A percentile compares a stretch with the other conserved stretches of the same genome.
Evolutionary conservation across 2,797 vertebrate genomes (phyloP).

Genomic region (Buphagus erythrorhynchus): DNA sequence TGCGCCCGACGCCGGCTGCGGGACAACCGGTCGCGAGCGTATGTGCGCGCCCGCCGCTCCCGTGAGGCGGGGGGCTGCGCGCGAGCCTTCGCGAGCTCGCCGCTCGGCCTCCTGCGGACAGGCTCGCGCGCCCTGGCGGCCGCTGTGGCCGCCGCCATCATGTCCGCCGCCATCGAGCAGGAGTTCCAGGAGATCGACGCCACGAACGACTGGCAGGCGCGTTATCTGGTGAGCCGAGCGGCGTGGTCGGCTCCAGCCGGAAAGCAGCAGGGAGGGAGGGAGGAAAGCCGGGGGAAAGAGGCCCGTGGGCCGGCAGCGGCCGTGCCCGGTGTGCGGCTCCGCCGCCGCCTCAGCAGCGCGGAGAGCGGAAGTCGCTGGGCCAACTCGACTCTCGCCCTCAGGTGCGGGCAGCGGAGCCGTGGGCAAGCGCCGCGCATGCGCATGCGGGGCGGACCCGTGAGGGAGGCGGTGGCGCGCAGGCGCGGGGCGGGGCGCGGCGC

Average conservation of each 20-base stretch:
- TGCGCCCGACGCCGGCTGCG: neutral
- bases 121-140: neutral
- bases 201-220: conserved; percentile 88
- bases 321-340: neutral
- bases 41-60: conserved; percentile 47
- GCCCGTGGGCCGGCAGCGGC: neutral
- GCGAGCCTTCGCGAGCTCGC: conserved; percentile 10
- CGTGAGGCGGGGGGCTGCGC: neutral
- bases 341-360: neutral
- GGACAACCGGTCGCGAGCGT: neutral
- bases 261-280: neutral
- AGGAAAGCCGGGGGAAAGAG: neutral
- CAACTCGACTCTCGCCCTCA: neutral
- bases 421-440: neutral
- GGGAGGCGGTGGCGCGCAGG: neutral
- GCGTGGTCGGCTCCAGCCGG: neutral
- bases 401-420: neutral
- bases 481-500: neutral
- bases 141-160: conserved; percentile 9
- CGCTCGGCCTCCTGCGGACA: neutral
- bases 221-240: conserved; percentile 85
- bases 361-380: conserved; percentile 29
- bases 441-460: neutral
- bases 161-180: conserved; percentile 80
- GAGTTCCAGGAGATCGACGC: conserved; percentile 89